phyloP scores from a whole-genome alignment of 2,797 vertebrate genomes.

The Sebastes cheni region DNA sequence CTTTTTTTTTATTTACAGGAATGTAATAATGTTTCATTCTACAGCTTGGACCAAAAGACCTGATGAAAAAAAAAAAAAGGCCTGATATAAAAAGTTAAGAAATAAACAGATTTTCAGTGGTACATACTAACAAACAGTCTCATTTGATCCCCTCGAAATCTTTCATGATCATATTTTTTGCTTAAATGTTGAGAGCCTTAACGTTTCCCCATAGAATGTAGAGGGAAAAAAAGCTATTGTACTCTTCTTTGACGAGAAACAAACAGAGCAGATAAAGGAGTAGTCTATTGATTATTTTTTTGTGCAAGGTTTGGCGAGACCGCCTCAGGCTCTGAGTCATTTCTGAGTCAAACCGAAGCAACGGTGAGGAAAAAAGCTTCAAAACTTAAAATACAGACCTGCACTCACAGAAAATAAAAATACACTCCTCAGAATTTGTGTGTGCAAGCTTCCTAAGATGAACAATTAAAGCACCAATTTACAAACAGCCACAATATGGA shows the following conservation, averaged over 20 bases:
- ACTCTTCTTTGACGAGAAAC: conserved; percentile 20
- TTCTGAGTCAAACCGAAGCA: conserved; percentile 46
- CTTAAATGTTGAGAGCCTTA: background rate
- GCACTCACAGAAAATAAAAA: conserved; percentile 4
- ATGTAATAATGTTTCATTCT: background rate
- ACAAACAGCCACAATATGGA: background rate
- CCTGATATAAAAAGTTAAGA: background rate
- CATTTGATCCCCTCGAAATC: background rate
- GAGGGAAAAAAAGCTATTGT: conserved; percentile 4
- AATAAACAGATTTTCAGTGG: background rate
- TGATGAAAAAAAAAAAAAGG: background rate
- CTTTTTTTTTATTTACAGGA: background rate
- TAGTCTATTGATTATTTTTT: conserved; percentile 55
- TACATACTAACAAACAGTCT: background rate
- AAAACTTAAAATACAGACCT: conserved; percentile 23
- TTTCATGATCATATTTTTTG: background rate
- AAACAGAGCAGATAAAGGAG: conserved; percentile 43
- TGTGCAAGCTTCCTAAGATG: background rate
- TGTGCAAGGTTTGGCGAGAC: conserved; percentile 29
- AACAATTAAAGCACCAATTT: background rate
- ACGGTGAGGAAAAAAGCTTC: background rate
- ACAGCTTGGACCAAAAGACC: background rate
- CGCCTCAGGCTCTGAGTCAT: conserved; percentile 51
- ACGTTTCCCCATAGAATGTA: background rate
- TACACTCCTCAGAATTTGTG: background rate